Conservation (phyloP, 1,140 invertebrate species). For the Metaphire vulgaris region DNA sequence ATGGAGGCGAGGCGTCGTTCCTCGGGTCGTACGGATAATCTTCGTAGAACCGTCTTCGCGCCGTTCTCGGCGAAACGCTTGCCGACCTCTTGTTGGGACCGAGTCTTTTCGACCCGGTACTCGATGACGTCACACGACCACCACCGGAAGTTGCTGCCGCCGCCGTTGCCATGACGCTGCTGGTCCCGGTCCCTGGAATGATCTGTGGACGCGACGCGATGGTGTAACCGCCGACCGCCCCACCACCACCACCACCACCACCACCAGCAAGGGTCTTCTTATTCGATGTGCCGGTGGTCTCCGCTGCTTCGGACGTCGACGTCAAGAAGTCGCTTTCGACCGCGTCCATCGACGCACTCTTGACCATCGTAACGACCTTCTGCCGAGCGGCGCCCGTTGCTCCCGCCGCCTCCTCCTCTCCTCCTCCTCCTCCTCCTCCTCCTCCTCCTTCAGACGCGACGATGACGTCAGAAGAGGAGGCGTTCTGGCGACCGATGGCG, state of each 20-base stretch:
- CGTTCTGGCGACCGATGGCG: conserved; percentile 7
- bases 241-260: too few relatives aligned
- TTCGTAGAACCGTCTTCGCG: conserved; percentile 16
- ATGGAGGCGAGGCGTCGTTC: not conserved
- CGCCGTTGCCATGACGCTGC: not conserved
- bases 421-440: not conserved
- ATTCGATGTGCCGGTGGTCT: not conserved
- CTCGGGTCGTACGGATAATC: conserved; percentile 5
- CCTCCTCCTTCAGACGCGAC: not conserved
- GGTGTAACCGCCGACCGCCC: conserved; percentile 8
- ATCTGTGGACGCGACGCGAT: conserved; percentile 9
- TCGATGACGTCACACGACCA: conserved; percentile 10
- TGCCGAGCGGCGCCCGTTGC: not conserved
- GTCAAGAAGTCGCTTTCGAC: not conserved
- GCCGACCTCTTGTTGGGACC: not conserved
- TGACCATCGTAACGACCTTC: conserved; percentile 1
- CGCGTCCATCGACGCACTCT: conserved; percentile 22
- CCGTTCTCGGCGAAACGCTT: conserved; percentile 16
- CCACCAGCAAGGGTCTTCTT: not conserved
- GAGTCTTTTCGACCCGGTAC: not conserved
- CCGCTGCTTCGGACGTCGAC: not conserved
- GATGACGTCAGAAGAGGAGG: not conserved
- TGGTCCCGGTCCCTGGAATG: conserved; percentile 2
- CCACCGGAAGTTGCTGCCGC: conserved; percentile 8
- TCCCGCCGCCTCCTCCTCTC: not conserved